Percentiles rank a stretch among this genome's conserved stretches.
These are phyloP conservation scores for Centrocercus urophasianus DNA, from an alignment of 2,113 vertebrate species.

Conservation along the genomic window DNA sequence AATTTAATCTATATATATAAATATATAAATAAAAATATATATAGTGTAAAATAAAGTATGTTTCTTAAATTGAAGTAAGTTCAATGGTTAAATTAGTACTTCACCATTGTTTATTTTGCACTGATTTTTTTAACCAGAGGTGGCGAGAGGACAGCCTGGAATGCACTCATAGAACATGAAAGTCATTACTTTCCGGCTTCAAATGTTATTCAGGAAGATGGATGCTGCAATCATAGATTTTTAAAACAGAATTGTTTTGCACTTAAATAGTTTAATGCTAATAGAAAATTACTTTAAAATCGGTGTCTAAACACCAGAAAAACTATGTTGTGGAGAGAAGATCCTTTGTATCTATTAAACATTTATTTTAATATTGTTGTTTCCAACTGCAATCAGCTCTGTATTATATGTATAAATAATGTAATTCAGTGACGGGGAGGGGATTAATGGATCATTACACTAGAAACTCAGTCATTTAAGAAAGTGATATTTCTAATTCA, in stretches of 20 bases:
- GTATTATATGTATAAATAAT: conserved; percentile 88
- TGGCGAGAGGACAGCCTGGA: conserved; percentile 81
- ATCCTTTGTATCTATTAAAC: conserved; percentile 91
- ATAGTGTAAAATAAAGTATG: conserved; percentile 77
- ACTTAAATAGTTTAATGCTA: conserved; percentile 91
- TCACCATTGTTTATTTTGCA: conserved; percentile 86
- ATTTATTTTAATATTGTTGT: conserved; percentile 95
- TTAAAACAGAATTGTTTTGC: conserved; percentile 85
- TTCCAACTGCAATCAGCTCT: conserved; percentile 86
- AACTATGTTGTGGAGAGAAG: conserved; percentile 82
- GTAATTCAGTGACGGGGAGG: conserved; percentile 77
- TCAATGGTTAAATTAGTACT: conserved; percentile 78
- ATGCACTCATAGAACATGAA: conserved; percentile 79
- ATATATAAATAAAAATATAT: conserved; percentile 62
- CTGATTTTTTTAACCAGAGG: conserved; percentile 84
- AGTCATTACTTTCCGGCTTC: conserved; percentile 82
- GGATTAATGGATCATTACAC: conserved; percentile 83
- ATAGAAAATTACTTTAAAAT: conserved; percentile 86
- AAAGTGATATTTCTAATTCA: conserved; percentile 94
- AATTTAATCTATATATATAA: conserved; percentile 72
- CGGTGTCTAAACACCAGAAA: conserved; percentile 81
- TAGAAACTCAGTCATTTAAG: conserved; percentile 85
- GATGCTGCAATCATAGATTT: conserved; percentile 89
- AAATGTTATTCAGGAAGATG: conserved; percentile 86
- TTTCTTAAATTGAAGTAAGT: conserved; percentile 76